Percentiles rank a stretch among this genome's conserved stretches.
Conservation (phyloP, 1,140 invertebrate species). For the Panulirus ornatus region DNA sequence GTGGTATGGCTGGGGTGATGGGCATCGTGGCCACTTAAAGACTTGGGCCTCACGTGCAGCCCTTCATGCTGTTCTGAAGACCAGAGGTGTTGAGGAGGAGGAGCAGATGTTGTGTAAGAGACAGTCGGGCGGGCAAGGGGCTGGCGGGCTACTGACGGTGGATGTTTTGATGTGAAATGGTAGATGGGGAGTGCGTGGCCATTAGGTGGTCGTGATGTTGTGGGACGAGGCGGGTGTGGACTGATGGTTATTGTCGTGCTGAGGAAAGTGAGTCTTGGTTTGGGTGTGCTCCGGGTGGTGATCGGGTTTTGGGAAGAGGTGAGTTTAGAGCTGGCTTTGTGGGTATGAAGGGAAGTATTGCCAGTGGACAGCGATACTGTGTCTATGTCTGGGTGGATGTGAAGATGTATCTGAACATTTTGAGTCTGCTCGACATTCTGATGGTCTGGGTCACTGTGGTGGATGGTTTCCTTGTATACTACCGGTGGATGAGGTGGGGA, state of each 20-base stretch:
- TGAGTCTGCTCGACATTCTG: slow-evolving; percentile 43
- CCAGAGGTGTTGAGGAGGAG: neutral
- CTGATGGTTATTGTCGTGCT: slow-evolving; percentile 1
- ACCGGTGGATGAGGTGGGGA: neutral
- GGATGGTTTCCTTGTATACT: slow-evolving; percentile 26
- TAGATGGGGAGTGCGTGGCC: neutral
- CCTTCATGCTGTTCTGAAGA: neutral
- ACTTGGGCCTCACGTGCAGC: slow-evolving; percentile 10
- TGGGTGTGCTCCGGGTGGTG: neutral
- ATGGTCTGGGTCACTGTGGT: slow-evolving; percentile 19
- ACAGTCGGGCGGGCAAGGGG: neutral
- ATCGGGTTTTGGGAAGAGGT: neutral
- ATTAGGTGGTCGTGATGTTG: neutral
- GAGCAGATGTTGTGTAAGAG: neutral
- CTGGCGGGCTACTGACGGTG: neutral
- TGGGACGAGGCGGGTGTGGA: neutral
- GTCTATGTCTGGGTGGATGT: slow-evolving; percentile 52
- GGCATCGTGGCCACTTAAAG: neutral
- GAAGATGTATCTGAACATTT: slow-evolving; percentile 55
- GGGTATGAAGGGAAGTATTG: neutral
- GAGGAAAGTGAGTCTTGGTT: neutral
- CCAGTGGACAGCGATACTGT: slow-evolving; percentile 18
- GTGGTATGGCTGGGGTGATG: neutral
- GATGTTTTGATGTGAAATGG: neutral
- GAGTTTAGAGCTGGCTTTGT: neutral